A percentile compares a stretch with the other conserved stretches of the same genome.
phyloP scores from a whole-genome alignment of 2,113 vertebrate species.

The Tauraco erythrolophus region DNA sequence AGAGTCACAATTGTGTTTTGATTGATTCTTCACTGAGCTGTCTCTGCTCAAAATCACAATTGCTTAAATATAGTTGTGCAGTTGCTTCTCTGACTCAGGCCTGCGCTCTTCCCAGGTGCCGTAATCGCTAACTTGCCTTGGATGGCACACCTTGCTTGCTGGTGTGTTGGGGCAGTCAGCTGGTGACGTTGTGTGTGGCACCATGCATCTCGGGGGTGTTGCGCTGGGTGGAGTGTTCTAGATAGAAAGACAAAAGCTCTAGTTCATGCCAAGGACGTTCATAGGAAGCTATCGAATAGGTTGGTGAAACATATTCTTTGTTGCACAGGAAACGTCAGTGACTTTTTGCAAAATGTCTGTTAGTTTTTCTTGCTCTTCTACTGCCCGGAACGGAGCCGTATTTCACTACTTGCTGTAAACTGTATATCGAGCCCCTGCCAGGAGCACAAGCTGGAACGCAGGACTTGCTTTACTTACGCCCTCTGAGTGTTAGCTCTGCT shows the following conservation, averaged over 20 bases:
- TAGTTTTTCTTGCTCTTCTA: not conserved
- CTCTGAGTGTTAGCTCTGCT: not conserved
- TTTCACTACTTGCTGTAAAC: not conserved
- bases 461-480: not conserved
- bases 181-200: not conserved
- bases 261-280: not conserved
- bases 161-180: not conserved
- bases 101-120: not conserved
- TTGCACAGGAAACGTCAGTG: not conserved
- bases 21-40: not conserved
- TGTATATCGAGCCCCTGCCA: not conserved
- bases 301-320: not conserved
- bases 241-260: not conserved
- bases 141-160: not conserved
- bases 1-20: slow-evolving; percentile 9
- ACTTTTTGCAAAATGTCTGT: not conserved
- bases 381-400: not conserved
- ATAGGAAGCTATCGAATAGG: fast-evolving
- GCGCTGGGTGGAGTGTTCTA: not conserved
- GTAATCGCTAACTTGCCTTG: not conserved
- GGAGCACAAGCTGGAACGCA: not conserved
- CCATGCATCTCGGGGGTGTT: not conserved
- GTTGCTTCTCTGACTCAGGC: not conserved
- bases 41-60: not conserved
- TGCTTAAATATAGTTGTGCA: not conserved